A percentile compares a stretch with the other conserved stretches of the same genome.
Conservation (phyloP, 2,888 invertebrate species). For the Atethmia centrago region DNA sequence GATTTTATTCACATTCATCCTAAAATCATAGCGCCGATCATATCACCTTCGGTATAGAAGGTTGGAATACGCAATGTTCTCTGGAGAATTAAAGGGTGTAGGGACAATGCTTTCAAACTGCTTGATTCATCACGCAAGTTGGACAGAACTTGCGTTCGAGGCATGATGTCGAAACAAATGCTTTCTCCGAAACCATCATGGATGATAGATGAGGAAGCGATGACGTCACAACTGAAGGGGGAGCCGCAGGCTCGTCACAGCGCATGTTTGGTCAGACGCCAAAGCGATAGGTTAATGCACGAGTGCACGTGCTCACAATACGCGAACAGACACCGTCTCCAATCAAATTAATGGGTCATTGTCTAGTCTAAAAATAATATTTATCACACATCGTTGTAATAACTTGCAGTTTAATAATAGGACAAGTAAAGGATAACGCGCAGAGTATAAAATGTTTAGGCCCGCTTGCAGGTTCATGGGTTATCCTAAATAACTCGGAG, state of each 20-base stretch:
- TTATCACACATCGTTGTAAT: constrained; percentile 31
- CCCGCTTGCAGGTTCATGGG: no score
- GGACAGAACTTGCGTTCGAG: background rate
- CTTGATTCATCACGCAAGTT: background rate
- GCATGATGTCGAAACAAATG: background rate
- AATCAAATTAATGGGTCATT: constrained; percentile 67
- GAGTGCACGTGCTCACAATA: constrained; percentile 76
- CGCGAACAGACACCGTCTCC: constrained; percentile 35
- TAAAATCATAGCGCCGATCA: background rate
- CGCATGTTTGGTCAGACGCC: constrained; percentile 79
- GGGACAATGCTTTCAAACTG: background rate
- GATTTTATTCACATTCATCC: background rate
- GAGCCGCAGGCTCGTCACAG: constrained; percentile 42
- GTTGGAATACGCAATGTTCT: background rate
- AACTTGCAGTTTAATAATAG: constrained; percentile 30
- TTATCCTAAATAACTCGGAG: no score
- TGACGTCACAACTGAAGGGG: constrained; percentile 21
- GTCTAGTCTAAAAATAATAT: constrained; percentile 63
- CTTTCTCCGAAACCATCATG: background rate
- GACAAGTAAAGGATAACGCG: constrained; percentile 18
- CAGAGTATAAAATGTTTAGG: background rate
- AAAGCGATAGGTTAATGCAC: constrained; percentile 78
- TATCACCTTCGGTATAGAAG: no score
- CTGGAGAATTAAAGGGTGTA: background rate
- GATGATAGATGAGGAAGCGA: background rate